Evolutionary conservation across 2,888 invertebrate species (phyloP).

Genomic region (Notodonta dromedarius): DNA sequence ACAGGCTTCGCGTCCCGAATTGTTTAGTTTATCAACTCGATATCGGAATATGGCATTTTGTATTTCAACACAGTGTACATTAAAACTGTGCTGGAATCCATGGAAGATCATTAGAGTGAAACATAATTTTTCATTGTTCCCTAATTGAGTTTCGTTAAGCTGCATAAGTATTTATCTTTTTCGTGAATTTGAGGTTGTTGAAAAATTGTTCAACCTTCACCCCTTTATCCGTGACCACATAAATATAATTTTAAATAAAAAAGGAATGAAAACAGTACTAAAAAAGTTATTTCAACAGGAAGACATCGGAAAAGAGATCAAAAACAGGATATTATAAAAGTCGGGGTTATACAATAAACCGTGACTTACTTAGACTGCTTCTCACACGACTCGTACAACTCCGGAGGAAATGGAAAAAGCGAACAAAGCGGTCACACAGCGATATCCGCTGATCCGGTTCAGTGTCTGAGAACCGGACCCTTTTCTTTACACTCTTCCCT

Average conservation of each 20-base stretch:
- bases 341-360: constrained; percentile 35
- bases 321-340: constrained; percentile 30
- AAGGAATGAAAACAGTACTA: constrained; percentile 8
- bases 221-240: not conserved
- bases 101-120: not conserved
- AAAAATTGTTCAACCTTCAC: too few species aligned
- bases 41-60: constrained; percentile 22
- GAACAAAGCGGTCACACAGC: constrained; percentile 60
- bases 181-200: too few species aligned
- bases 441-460: constrained; percentile 49
- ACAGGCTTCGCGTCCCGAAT: constrained; percentile 36
- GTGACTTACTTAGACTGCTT: constrained; percentile 64
- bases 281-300: constrained; percentile 4
- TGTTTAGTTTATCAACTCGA: constrained; percentile 53
- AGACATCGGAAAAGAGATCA: constrained; percentile 14
- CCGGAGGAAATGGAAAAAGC: constrained; percentile 66
- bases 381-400: constrained; percentile 58
- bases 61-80: constrained; percentile 13
- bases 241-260: not conserved
- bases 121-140: not conserved
- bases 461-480: constrained; percentile 67
- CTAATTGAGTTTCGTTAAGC: not conserved
- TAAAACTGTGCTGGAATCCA: constrained; percentile 15
- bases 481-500: constrained; percentile 60
- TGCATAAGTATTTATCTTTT: too few species aligned